Percentiles rank a stretch among this genome's conserved stretches.
These are phyloP conservation scores for Phaethornis superciliosus DNA, from an alignment of 2,113 vertebrate genomes.

Conservation along the genomic window DNA sequence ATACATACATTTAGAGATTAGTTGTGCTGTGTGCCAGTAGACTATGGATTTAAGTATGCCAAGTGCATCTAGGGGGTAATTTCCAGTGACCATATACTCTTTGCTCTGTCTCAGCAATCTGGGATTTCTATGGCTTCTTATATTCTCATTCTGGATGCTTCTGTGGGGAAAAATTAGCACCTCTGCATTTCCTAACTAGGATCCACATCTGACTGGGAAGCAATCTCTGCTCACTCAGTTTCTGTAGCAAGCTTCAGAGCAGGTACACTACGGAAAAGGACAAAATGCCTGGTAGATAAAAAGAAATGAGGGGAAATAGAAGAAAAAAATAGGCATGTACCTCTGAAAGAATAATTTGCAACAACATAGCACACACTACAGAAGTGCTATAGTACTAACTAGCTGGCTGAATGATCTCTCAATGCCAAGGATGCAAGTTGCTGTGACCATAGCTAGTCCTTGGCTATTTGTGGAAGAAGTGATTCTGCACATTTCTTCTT, in stretches of 20 bases:
- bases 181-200: background rate
- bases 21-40: background rate
- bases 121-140: background rate
- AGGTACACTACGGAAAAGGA: background rate
- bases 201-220: background rate
- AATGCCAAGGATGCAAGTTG: background rate
- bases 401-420: background rate
- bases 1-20: background rate
- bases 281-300: background rate
- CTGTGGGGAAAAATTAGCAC: background rate
- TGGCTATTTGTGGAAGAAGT: background rate
- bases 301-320: background rate
- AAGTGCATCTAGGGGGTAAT: background rate
- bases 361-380: background rate
- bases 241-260: background rate
- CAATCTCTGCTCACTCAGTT: background rate
- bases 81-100: background rate
- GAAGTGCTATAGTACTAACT: background rate
- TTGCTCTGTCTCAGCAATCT: background rate
- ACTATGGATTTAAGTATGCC: background rate
- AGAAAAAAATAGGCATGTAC: accelerated
- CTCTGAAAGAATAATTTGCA: background rate
- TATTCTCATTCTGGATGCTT: background rate
- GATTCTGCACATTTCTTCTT: background rate
- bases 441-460: background rate